Conservation (phyloP, 2,888 invertebrate species). For the Eupithecia tripunctaria region DNA sequence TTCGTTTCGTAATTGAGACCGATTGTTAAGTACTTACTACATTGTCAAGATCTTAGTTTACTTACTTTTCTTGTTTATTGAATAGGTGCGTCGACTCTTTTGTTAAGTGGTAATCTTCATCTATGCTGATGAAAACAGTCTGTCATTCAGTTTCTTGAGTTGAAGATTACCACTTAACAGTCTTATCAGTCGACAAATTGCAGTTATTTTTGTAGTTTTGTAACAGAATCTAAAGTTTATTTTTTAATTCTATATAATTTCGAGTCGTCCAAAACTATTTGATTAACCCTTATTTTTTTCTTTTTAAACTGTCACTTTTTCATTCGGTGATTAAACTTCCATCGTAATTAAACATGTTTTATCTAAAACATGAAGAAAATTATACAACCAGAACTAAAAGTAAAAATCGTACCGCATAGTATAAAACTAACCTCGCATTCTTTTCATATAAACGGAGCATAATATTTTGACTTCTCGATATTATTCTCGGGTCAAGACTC, state of each 20-base stretch:
- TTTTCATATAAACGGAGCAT: constrained; percentile 15
- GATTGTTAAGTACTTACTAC: constrained; percentile 57
- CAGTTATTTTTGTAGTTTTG: not conserved
- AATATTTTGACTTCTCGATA: constrained; percentile 30
- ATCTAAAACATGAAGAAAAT: no score
- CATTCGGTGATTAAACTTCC: not conserved
- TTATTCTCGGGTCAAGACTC: constrained; percentile 39
- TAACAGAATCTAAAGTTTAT: not conserved
- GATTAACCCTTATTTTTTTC: not conserved
- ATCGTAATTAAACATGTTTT: no score
- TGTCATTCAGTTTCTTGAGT: not conserved
- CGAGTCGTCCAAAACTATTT: no score
- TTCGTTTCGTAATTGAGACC: constrained; percentile 70
- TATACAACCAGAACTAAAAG: no score
- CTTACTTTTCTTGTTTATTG: constrained; percentile 44
- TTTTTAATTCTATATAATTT: not conserved
- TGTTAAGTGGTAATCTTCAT: constrained; percentile 17
- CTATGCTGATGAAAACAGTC: constrained; percentile 22
- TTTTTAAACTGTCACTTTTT: not conserved
- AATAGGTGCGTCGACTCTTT: constrained; percentile 30
- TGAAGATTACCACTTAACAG: not conserved
- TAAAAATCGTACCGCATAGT: not conserved
- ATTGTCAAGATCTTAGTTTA: constrained; percentile 54
- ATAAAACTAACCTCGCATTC: constrained; percentile 5
- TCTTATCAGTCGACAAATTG: not conserved